Evolutionary conservation across 2,888 invertebrate species (phyloP).

Genomic region (Nycteola revayana): DNA sequence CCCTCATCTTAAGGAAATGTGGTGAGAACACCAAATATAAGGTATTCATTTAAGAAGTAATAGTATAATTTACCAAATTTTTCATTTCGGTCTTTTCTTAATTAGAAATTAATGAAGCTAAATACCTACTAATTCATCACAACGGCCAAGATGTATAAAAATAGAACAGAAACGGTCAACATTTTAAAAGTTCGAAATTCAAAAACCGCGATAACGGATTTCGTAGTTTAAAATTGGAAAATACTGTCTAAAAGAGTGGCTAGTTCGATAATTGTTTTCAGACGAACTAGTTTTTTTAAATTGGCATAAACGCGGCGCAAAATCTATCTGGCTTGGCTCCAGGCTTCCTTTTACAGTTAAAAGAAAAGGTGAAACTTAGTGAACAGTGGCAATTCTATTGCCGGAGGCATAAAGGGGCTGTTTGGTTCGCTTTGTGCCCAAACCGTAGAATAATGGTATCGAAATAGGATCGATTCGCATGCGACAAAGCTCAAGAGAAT

Average conservation of each 20-base stretch:
- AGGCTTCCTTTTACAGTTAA: conserved; percentile 45
- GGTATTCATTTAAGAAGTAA: too few relatives aligned
- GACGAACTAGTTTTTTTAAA: conserved; percentile 24
- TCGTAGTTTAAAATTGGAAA: conserved; percentile 8
- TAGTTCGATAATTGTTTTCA: conserved; percentile 23
- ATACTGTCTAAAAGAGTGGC: conserved; percentile 7
- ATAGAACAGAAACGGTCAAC: too few relatives aligned
- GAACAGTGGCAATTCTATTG: conserved; percentile 41
- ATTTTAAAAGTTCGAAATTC: too few relatives aligned
- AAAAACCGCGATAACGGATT: too few relatives aligned
- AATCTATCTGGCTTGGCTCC: conserved; percentile 30
- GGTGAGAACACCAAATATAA: conserved; percentile 9
- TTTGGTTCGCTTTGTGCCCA: conserved; percentile 31
- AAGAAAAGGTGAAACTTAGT: conserved; percentile 45
- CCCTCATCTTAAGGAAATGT: conserved; percentile 9
- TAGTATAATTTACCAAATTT: too few relatives aligned
- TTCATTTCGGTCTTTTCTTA: too few relatives aligned
- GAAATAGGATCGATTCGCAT: conserved; percentile 26
- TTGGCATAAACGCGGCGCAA: conserved; percentile 28
- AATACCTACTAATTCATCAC: too few relatives aligned
- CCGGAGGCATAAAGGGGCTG: conserved; percentile 31
- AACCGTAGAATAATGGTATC: conserved; percentile 33
- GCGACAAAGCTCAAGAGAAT: conserved; percentile 27
- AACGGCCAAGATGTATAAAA: too few relatives aligned
- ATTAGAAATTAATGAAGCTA: too few relatives aligned